phyloP scores from a whole-genome alignment of 1,140 invertebrate genomes.

The Patella vulgata region DNA sequence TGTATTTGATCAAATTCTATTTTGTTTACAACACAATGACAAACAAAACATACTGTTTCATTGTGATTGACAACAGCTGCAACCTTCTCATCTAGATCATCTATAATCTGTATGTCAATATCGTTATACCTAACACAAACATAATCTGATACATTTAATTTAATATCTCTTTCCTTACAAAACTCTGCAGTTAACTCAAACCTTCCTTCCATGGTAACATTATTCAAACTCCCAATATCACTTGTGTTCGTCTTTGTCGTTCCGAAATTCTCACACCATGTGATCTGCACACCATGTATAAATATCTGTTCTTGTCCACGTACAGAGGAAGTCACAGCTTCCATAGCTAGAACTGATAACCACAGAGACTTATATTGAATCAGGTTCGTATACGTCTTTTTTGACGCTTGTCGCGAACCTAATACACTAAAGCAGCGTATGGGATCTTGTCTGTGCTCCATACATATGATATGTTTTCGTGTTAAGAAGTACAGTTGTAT shows the following conservation, averaged over 20 bases:
- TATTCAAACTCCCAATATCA: no score
- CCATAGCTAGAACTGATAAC: conserved; percentile 53
- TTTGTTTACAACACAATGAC: conserved; percentile 42
- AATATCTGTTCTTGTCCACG: conserved; percentile 33
- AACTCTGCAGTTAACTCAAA: conserved; percentile 49
- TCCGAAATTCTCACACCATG: no score
- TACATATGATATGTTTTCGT: conserved; percentile 50
- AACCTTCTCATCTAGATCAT: conserved; percentile 32
- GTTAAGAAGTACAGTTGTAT: conserved; percentile 57
- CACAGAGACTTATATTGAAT: conserved; percentile 44
- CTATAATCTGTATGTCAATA: conserved; percentile 33
- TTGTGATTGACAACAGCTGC: conserved; percentile 36
- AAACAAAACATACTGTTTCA: conserved; percentile 51
- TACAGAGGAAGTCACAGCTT: conserved; percentile 48
- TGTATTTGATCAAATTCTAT: background rate
- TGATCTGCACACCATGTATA: conserved; percentile 48
- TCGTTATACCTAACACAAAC: conserved; percentile 55
- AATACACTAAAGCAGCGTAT: conserved; percentile 40
- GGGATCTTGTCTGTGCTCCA: conserved; percentile 51
- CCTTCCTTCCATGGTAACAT: no score
- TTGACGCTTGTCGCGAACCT: conserved; percentile 15
- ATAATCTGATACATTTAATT: conserved; percentile 47
- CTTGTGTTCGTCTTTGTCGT: no score
- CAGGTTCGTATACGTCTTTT: conserved; percentile 35
- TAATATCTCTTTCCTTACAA: conserved; percentile 39